Conservation (phyloP, 92 coral and sea anemone genomes). For the Ricordea florida region DNA sequence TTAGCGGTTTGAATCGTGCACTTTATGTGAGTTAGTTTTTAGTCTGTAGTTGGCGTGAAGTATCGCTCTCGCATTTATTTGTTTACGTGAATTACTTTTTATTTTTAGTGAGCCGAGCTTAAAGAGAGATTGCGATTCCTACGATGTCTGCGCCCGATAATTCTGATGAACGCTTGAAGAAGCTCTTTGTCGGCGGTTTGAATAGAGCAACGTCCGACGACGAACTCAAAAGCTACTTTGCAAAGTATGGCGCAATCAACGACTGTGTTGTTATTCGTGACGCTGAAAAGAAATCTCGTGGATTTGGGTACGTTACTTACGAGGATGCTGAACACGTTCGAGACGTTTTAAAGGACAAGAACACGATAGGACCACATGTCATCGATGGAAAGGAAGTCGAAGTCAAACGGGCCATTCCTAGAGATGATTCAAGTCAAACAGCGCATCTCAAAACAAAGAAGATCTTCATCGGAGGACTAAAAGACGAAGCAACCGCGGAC, state of each 20-base stretch:
- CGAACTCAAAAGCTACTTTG: slow-evolving; percentile 73
- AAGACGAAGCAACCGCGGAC: slow-evolving; percentile 68
- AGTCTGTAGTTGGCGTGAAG: background rate
- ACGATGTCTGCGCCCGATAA: too few species aligned
- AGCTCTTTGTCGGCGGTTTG: slow-evolving; percentile 92
- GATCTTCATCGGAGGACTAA: slow-evolving; percentile 88
- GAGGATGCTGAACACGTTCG: slow-evolving; percentile 43
- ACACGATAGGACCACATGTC: slow-evolving; percentile 61
- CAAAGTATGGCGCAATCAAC: slow-evolving; percentile 60
- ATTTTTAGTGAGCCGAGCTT: too few species aligned
- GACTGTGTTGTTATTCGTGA: slow-evolving; percentile 82
- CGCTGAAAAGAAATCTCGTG: slow-evolving; percentile 64
- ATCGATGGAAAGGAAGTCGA: slow-evolving; percentile 89
- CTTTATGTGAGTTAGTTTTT: background rate
- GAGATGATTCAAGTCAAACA: slow-evolving; percentile 73
- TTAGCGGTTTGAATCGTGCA: background rate
- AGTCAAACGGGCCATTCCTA: slow-evolving; percentile 95
- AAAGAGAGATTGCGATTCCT: too few species aligned
- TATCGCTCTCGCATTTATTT: background rate
- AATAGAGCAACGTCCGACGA: slow-evolving; percentile 76
- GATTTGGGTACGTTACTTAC: slow-evolving; percentile 94
- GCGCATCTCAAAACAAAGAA: slow-evolving; percentile 85
- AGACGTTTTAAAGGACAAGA: slow-evolving; percentile 55
- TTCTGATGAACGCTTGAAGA: slow-evolving; percentile 68
- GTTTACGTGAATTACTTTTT: background rate